Percentiles rank a stretch among this genome's conserved stretches.
Evolutionary conservation across 2,888 invertebrate species (phyloP).

Genomic region (Atethmia centrago): DNA sequence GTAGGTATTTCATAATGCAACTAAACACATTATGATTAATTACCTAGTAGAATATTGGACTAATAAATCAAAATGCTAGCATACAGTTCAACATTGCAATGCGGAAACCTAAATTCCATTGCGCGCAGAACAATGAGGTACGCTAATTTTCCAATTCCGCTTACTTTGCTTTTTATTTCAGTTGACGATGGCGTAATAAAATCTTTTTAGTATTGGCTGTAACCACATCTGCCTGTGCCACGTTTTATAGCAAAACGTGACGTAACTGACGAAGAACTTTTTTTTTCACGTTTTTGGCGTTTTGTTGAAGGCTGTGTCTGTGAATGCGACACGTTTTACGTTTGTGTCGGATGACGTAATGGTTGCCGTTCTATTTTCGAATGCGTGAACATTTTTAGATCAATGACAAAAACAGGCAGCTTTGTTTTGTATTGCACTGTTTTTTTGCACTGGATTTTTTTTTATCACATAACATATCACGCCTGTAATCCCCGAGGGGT

Average conservation of each 20-base stretch:
- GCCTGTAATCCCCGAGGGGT: no score
- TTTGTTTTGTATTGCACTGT: neutral
- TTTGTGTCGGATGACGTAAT: conserved; percentile 45
- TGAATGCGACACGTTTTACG: conserved; percentile 34
- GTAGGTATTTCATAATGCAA: neutral
- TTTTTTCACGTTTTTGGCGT: conserved; percentile 10
- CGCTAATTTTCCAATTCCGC: conserved; percentile 44
- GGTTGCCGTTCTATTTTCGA: conserved; percentile 48
- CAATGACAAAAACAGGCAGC: neutral
- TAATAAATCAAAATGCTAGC: conserved; percentile 38
- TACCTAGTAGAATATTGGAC: conserved; percentile 6
- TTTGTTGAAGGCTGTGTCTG: conserved; percentile 32
- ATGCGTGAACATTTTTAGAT: conserved; percentile 31
- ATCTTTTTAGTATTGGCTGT: conserved; percentile 49
- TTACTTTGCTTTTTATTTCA: conserved; percentile 32
- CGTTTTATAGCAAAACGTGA: conserved; percentile 43
- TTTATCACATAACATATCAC: no score
- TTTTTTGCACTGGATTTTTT: conserved; percentile 8
- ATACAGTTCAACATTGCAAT: conserved; percentile 34
- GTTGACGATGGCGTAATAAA: conserved; percentile 51
- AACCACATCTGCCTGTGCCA: conserved; percentile 28
- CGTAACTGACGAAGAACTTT: conserved; percentile 13
- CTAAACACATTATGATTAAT: conserved; percentile 15
- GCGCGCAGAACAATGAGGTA: conserved; percentile 28
- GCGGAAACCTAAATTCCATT: conserved; percentile 34